Conservation (phyloP, 1,140 invertebrate species). For the Magallana ariakensis region DNA sequence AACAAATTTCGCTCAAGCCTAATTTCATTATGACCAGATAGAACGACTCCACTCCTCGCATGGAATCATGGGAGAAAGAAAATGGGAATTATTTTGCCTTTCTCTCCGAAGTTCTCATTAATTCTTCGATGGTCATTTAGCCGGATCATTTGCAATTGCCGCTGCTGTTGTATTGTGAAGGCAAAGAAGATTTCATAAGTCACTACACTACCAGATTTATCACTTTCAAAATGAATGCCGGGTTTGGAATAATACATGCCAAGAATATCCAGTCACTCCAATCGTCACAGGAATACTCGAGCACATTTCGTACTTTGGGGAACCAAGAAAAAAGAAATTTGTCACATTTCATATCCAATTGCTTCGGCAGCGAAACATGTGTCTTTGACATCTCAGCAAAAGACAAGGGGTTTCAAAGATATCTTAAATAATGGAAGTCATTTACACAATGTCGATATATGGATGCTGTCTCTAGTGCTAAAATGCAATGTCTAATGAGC, state of each 20-base stretch:
- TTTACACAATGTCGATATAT: conserved; percentile 58
- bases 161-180: neutral
- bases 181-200: conserved; percentile 54
- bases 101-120: conserved; percentile 46
- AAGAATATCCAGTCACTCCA: conserved; percentile 26
- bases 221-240: conserved; percentile 50
- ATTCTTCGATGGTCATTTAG: conserved; percentile 38
- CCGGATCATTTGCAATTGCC: conserved; percentile 38
- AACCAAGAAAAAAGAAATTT: conserved; percentile 59
- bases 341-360: conserved; percentile 61
- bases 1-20: conserved; percentile 58
- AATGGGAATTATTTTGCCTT: conserved; percentile 27
- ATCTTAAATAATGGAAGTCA: conserved; percentile 54
- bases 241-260: conserved; percentile 46
- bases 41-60: conserved; percentile 46
- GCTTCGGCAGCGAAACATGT: conserved; percentile 55
- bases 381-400: conserved; percentile 53
- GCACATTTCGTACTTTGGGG: conserved; percentile 50
- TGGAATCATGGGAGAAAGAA: conserved; percentile 27
- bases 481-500: conserved; percentile 36
- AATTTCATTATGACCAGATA: conserved; percentile 54
- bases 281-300: neutral
- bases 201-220: conserved; percentile 39
- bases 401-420: conserved; percentile 49
- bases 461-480: conserved; percentile 23